phyloP scores from a whole-genome alignment of 2,888 invertebrate species.

The Drosophila algonquin region DNA sequence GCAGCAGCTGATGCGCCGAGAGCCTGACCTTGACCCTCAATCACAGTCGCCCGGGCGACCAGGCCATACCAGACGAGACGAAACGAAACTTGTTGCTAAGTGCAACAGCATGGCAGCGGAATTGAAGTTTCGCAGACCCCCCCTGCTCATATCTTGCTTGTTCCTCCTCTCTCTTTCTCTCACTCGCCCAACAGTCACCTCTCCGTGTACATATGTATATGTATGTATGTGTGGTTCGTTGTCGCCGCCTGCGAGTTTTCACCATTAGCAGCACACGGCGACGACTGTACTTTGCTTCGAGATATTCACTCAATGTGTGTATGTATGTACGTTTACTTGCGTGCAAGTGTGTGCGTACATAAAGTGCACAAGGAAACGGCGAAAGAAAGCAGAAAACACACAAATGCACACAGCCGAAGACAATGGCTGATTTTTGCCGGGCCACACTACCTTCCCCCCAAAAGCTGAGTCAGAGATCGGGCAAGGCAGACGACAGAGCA shows the following conservation, averaged over 20 bases:
- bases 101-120: conserved; percentile 48
- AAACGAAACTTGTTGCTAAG: conserved; percentile 73
- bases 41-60: conserved; percentile 41
- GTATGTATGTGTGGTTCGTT: conserved; percentile 25
- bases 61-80: neutral
- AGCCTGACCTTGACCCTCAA: conserved; percentile 77
- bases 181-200: conserved; percentile 17
- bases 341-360: conserved; percentile 26
- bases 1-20: conserved; percentile 68
- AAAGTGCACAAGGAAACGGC: conserved; percentile 59
- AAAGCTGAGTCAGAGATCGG: conserved; percentile 15
- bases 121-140: conserved; percentile 51
- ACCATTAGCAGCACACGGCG: conserved; percentile 65
- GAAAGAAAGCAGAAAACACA: conserved; percentile 52
- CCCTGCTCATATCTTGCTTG: neutral
- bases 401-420: conserved; percentile 38
- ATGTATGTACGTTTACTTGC: conserved; percentile 25
- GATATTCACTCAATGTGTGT: conserved; percentile 35
- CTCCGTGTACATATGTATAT: neutral
- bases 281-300: conserved; percentile 68
- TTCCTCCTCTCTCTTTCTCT: conserved; percentile 32
- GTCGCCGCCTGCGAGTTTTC: conserved; percentile 64
- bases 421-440: conserved; percentile 53
- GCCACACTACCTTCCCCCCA: conserved; percentile 3
- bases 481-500: conserved; percentile 16